Evolutionary conservation across 2,113 vertebrate genomes (phyloP).

Genomic region (Cheirogaleus medius): DNA sequence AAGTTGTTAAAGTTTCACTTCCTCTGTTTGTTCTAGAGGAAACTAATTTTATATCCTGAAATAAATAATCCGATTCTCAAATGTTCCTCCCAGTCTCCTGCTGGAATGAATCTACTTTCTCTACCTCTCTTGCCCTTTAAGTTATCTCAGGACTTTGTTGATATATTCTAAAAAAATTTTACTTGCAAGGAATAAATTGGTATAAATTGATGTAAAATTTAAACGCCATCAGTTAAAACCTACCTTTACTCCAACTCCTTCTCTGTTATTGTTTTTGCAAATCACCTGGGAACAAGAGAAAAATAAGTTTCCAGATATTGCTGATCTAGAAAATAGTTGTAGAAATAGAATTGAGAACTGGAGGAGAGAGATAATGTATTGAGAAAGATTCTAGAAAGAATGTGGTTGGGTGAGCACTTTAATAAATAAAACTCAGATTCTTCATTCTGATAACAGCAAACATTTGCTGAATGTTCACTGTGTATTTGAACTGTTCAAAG

Average conservation of each 20-base stretch:
- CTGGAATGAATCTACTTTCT: not conserved
- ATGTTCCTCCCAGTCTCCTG: not conserved
- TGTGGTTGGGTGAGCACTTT: not conserved
- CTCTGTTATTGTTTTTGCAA: not conserved
- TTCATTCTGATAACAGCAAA: not conserved
- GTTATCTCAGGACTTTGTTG: not conserved
- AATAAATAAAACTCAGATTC: slow-evolving; percentile 10
- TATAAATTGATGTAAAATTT: slow-evolving; percentile 3
- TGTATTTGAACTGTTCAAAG: not conserved
- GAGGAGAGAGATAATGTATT: not conserved
- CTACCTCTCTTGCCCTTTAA: not conserved
- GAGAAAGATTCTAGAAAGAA: slow-evolving; percentile 17
- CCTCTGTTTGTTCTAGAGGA: slow-evolving; percentile 36
- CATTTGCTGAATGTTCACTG: not conserved
- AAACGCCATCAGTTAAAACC: not conserved
- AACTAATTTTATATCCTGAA: slow-evolving; percentile 43
- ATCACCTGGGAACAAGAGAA: not conserved
- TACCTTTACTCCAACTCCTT: not conserved
- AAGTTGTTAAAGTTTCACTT: slow-evolving; percentile 61
- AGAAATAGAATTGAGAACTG: not conserved
- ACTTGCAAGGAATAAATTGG: not conserved
- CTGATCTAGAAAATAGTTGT: not conserved
- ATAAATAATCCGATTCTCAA: slow-evolving; percentile 48
- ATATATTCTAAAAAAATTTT: not conserved
- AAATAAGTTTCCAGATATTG: not conserved